phyloP scores from a whole-genome alignment of 2,888 invertebrate genomes.

The Rosalia funebris region DNA sequence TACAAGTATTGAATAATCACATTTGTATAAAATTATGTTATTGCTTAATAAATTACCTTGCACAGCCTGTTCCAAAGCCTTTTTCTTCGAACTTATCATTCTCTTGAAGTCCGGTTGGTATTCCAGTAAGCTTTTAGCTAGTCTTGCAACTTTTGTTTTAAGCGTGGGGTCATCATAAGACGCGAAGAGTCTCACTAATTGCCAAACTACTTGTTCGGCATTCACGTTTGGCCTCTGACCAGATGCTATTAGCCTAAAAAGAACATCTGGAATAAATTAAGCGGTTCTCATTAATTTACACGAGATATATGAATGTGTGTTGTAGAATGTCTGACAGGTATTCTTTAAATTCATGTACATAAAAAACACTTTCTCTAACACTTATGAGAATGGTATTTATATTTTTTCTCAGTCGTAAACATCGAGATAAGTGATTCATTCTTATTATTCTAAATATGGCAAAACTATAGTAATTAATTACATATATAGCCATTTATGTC shows the following conservation, averaged over 20 bases:
- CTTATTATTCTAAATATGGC: no score
- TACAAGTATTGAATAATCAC: no score
- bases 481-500: no score
- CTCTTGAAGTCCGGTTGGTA: slow-evolving; percentile 76
- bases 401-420: neutral
- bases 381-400: neutral
- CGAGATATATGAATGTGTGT: neutral
- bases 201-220: slow-evolving; percentile 86
- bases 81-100: slow-evolving; percentile 73
- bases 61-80: slow-evolving; percentile 84
- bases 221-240: slow-evolving; percentile 74
- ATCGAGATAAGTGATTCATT: neutral
- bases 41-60: no score
- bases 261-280: slow-evolving; percentile 19
- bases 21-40: no score
- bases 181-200: slow-evolving; percentile 81
- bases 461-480: no score
- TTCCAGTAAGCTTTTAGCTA: slow-evolving; percentile 70
- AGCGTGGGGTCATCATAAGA: slow-evolving; percentile 69
- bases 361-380: neutral
- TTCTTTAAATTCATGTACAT: neutral
- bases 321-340: neutral
- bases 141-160: slow-evolving; percentile 70
- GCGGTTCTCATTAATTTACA: neutral
- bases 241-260: slow-evolving; percentile 62